phyloP scores from a whole-genome alignment of 30 jellyfish, hydroid and myxozoan genomes.

The Pseudorhiza aurosa region DNA sequence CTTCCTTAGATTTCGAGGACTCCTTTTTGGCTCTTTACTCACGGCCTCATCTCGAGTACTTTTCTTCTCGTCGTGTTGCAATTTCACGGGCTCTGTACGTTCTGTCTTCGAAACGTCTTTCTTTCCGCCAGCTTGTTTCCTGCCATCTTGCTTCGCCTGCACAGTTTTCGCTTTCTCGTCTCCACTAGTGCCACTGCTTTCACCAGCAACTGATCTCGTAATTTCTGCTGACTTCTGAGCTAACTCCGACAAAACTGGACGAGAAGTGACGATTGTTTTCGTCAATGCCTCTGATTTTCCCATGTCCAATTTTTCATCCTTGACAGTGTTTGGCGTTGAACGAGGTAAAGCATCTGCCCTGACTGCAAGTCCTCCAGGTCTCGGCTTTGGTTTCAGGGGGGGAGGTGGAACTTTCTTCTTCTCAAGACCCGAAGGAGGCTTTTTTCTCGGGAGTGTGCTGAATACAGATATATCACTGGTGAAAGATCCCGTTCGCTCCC shows the following conservation, averaged over 20 bases:
- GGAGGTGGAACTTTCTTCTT: conserved; percentile 64
- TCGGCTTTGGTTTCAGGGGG: conserved; percentile 64
- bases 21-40: neutral
- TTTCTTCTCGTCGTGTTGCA: neutral
- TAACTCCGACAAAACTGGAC: neutral
- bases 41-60: no score
- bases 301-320: neutral
- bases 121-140: neutral
- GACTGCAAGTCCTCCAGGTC: conserved; percentile 16
- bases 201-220: neutral
- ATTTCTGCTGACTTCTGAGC: neutral
- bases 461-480: conserved; percentile 45
- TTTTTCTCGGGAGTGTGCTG: conserved; percentile 67
- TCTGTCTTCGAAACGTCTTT: neutral
- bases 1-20: neutral
- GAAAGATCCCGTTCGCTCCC: conserved; percentile 35
- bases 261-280: neutral
- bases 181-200: neutral
- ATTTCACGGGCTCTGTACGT: neutral
- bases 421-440: conserved; percentile 18
- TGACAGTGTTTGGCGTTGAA: conserved; percentile 24
- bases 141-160: neutral
- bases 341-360: conserved; percentile 54
- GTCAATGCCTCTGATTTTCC: neutral
- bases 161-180: no score